Evolutionary conservation across 1,140 invertebrate genomes (phyloP).

Genomic region (Vanessa tameamea): DNA sequence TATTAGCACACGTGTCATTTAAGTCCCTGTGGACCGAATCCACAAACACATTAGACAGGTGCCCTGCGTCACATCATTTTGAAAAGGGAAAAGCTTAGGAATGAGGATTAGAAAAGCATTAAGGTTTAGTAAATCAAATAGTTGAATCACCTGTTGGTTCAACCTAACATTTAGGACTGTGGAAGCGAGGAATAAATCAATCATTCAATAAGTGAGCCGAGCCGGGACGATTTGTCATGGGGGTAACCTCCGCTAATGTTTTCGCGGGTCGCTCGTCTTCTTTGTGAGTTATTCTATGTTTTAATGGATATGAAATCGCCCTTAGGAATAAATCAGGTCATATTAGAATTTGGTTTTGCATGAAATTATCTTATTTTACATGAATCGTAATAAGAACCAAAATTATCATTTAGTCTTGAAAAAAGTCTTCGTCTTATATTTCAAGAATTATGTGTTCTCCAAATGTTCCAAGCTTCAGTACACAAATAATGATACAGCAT

Average conservation of each 20-base stretch:
- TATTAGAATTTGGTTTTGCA: not conserved
- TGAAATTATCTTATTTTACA: not conserved
- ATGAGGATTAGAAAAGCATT: constrained; percentile 54
- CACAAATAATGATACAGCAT: too few species aligned
- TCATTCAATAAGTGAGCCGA: constrained; percentile 67
- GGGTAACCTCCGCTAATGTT: constrained; percentile 35
- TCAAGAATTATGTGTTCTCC: too few species aligned
- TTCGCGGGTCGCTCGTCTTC: constrained; percentile 30
- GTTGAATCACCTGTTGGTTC: constrained; percentile 66
- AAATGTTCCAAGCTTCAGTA: too few species aligned
- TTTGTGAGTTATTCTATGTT: constrained; percentile 25
- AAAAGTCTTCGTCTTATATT: too few species aligned
- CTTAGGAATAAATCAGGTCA: not conserved
- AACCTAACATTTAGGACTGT: constrained; percentile 41
- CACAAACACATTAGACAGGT: constrained; percentile 50
- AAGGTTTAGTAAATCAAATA: constrained; percentile 75
- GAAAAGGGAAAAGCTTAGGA: constrained; percentile 67
- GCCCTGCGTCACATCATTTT: constrained; percentile 66
- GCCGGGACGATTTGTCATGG: constrained; percentile 64
- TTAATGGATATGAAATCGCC: constrained; percentile 19
- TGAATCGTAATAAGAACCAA: too few species aligned
- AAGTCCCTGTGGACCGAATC: constrained; percentile 52
- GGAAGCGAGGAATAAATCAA: constrained; percentile 62
- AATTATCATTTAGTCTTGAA: too few species aligned
- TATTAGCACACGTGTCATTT: constrained; percentile 41